These are phyloP conservation scores for Limnothrissa miodon DNA, from an alignment of 2,113 vertebrate genomes.

Conservation along the genomic window DNA sequence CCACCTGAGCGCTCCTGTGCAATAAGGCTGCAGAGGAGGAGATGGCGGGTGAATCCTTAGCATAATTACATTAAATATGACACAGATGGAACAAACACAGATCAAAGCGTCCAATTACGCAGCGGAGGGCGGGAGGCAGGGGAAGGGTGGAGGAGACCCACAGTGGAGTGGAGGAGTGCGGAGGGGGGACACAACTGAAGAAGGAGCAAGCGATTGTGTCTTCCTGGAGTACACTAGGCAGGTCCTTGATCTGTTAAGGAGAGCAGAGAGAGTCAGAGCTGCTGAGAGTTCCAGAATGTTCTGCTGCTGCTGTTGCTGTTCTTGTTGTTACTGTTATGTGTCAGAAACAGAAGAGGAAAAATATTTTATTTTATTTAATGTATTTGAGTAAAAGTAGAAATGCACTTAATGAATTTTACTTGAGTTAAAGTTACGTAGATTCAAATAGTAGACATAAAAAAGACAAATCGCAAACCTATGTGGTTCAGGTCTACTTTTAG, in stretches of 20 bases:
- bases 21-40: slow-evolving; percentile 43
- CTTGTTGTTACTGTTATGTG: not conserved
- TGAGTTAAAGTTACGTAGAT: too few relatives aligned
- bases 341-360: not conserved
- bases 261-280: slow-evolving; percentile 13
- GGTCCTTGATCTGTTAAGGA: slow-evolving; percentile 6
- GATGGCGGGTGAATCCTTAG: slow-evolving; percentile 36
- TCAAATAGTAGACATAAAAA: too few relatives aligned
- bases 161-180: not conserved
- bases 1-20: not conserved
- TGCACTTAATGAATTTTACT: too few relatives aligned
- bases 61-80: slow-evolving; percentile 54
- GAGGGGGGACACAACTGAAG: slow-evolving; percentile 20
- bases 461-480: too few relatives aligned
- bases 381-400: too few relatives aligned
- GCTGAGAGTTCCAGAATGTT: not conserved
- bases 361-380: too few relatives aligned
- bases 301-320: not conserved
- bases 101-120: slow-evolving; percentile 46
- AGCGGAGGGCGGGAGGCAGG: slow-evolving; percentile 25
- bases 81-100: slow-evolving; percentile 49
- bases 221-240: not conserved
- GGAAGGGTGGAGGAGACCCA: slow-evolving; percentile 21
- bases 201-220: not conserved
- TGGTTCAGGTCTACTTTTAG: too few relatives aligned